Conservation (phyloP, 2,888 invertebrate genomes). For the Drosophila affinis region DNA sequence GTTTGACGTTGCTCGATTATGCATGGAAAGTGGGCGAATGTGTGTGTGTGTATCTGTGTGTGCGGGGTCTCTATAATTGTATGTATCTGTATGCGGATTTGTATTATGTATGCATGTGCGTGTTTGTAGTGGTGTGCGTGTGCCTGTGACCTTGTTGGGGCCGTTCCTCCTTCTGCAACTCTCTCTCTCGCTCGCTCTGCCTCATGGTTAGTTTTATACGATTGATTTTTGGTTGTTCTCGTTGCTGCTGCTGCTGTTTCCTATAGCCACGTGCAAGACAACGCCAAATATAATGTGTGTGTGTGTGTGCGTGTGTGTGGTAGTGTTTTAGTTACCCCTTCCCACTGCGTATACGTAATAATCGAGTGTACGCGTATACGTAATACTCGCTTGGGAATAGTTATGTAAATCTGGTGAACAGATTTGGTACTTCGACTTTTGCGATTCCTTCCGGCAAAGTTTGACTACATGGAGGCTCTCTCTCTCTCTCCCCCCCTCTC, state of each 20-base stretch:
- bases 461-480: too few species aligned
- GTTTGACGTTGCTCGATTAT: constrained; percentile 48
- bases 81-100: not conserved
- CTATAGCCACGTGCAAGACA: constrained; percentile 14
- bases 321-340: not conserved
- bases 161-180: not conserved
- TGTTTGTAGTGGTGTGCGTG: not conserved
- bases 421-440: constrained; percentile 1
- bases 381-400: constrained; percentile 29
- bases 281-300: not conserved
- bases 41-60: constrained; percentile 6
- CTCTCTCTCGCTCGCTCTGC: not conserved
- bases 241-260: constrained; percentile 2
- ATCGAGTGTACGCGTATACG: constrained; percentile 23
- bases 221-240: constrained; percentile 37
- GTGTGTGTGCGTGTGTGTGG: not conserved
- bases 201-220: constrained; percentile 30
- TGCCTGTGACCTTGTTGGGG: constrained; percentile 29
- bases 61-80: not conserved
- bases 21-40: constrained; percentile 21
- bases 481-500: too few species aligned
- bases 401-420: constrained; percentile 32
- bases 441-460: too few species aligned
- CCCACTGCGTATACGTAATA: too few species aligned
- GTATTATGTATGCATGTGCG: not conserved